These are phyloP conservation scores for Acanthosepion lycidas DNA, from an alignment of 2,888 invertebrate genomes.

Conservation along the genomic window DNA sequence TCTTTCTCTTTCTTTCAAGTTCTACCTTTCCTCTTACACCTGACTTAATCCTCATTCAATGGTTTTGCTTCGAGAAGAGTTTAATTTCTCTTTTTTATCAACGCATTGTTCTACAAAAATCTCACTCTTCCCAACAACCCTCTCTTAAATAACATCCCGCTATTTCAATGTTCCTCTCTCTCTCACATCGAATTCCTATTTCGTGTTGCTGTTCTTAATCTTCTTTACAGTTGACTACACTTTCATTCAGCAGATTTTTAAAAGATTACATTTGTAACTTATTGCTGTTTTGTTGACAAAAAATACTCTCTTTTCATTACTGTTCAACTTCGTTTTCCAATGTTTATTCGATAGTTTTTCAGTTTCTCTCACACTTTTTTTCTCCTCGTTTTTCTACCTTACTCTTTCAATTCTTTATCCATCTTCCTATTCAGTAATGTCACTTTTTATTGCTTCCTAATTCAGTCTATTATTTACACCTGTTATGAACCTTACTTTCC, in stretches of 20 bases:
- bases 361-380: accelerated
- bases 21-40: constrained; percentile 33
- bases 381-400: background rate
- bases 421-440: background rate
- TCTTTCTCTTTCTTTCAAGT: background rate
- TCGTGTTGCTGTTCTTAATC: background rate
- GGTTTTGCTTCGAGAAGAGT: background rate
- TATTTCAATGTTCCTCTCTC: background rate
- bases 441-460: background rate
- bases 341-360: background rate
- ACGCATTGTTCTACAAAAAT: background rate
- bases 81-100: background rate
- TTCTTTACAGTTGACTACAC: background rate
- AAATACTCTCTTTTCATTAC: background rate
- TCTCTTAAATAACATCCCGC: background rate
- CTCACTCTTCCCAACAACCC: background rate
- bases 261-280: background rate
- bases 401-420: background rate
- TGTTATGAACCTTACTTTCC: background rate
- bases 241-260: background rate
- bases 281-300: background rate
- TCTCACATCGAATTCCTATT: background rate
- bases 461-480: background rate
- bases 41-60: background rate
- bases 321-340: background rate